These are phyloP conservation scores for Marmota flaviventris DNA, from an alignment of 2,113 vertebrate genomes.

Conservation along the genomic window DNA sequence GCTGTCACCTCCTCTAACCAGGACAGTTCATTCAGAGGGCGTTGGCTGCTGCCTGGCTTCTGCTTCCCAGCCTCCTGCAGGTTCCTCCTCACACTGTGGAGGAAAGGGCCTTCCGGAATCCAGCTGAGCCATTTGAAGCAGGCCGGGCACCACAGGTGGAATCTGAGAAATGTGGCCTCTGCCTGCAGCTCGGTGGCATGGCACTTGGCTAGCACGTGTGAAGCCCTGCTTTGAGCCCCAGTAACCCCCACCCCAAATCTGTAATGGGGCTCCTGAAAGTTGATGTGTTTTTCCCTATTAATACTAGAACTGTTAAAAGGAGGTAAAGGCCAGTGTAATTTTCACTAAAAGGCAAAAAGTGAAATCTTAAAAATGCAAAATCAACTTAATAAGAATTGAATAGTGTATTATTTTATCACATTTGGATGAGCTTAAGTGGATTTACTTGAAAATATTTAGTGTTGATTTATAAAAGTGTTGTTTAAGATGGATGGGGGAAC, in stretches of 20 bases:
- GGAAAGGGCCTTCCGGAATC: neutral
- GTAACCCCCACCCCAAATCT: neutral
- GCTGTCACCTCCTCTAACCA: neutral
- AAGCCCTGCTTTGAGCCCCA: too few relatives aligned
- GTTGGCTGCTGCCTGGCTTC: neutral
- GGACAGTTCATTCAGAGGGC: neutral
- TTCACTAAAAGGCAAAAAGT: neutral
- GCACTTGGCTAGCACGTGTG: too few relatives aligned
- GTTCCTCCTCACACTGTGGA: neutral
- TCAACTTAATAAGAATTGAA: neutral
- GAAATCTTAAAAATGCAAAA: neutral
- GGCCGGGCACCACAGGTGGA: too few relatives aligned
- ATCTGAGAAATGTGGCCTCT: neutral
- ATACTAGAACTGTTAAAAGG: neutral
- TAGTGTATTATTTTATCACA: neutral
- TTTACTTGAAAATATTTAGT: slow-evolving; percentile 52
- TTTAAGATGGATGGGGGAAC: neutral
- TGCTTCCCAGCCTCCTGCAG: neutral
- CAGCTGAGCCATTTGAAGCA: fast-evolving
- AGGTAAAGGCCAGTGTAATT: neutral
- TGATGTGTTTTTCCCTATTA: neutral
- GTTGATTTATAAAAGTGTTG: slow-evolving; percentile 18
- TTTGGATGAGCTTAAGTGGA: neutral
- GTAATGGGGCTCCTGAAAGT: neutral
- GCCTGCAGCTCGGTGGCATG: too few relatives aligned